These are phyloP conservation scores for Phymanthus crucifer DNA, from an alignment of 92 coral and sea anemone genomes.

Conservation along the genomic window DNA sequence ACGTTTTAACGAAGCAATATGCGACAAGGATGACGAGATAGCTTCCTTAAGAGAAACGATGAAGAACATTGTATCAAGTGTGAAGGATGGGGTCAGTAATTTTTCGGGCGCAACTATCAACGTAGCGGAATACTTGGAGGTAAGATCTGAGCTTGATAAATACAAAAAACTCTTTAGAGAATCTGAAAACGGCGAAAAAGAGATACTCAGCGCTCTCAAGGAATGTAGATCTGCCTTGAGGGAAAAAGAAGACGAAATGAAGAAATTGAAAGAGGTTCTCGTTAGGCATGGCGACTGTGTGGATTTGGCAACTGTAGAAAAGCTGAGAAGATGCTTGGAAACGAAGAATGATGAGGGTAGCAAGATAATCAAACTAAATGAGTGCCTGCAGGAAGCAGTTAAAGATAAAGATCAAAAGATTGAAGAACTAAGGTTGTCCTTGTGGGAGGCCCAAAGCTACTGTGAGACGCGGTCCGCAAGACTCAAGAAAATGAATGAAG, in stretches of 20 bases:
- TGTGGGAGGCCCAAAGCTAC: slow-evolving; percentile 50
- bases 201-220: slow-evolving; percentile 6
- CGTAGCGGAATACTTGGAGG: slow-evolving; percentile 29
- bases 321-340: slow-evolving; percentile 8
- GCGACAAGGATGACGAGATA: slow-evolving; percentile 58
- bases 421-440: slow-evolving; percentile 56
- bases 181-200: slow-evolving; percentile 25
- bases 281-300: not conserved
- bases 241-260: slow-evolving; percentile 41
- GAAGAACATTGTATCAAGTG: slow-evolving; percentile 37
- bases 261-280: slow-evolving; percentile 26
- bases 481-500: slow-evolving; percentile 40
- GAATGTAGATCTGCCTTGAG: slow-evolving; percentile 16
- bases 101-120: slow-evolving; percentile 28
- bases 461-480: slow-evolving; percentile 54
- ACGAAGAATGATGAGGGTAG: slow-evolving; percentile 15
- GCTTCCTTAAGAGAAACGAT: slow-evolving; percentile 53
- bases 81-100: not conserved
- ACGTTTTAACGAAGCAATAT: slow-evolving; percentile 39
- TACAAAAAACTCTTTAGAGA: slow-evolving; percentile 22
- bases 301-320: not conserved
- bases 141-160: slow-evolving; percentile 40
- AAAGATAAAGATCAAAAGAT: slow-evolving; percentile 61
- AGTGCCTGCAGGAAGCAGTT: slow-evolving; percentile 52
- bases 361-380: slow-evolving; percentile 21